A percentile compares a stretch with the other conserved stretches of the same genome.
These are phyloP conservation scores for Gopherus flavomarginatus DNA, from an alignment of 2,113 vertebrate genomes.

Conservation along the genomic window DNA sequence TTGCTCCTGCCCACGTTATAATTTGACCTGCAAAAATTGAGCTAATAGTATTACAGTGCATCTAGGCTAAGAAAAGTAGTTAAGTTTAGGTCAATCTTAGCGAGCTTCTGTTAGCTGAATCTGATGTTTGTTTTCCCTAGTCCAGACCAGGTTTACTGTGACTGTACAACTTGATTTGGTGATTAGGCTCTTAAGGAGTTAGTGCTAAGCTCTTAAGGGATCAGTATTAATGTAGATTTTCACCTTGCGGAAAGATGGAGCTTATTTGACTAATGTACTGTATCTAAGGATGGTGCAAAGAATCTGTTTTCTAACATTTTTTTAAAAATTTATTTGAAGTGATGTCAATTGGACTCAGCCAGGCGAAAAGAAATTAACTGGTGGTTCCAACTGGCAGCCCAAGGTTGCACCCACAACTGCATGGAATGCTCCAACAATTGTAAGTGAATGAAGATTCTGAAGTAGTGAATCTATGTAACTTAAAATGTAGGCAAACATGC, in stretches of 20 bases:
- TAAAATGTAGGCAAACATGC: background rate
- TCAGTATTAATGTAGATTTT: background rate
- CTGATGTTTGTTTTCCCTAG: background rate
- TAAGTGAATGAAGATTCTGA: conserved; percentile 73
- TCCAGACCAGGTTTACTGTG: background rate
- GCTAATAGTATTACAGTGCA: background rate
- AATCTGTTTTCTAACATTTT: conserved; percentile 45
- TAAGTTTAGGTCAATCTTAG: background rate
- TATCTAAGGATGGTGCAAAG: background rate
- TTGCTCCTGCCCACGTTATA: background rate
- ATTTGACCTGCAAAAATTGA: background rate
- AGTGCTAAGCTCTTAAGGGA: background rate
- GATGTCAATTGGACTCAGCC: conserved; percentile 97
- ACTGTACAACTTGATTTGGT: background rate
- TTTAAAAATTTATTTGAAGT: conserved; percentile 80
- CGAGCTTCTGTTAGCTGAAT: background rate
- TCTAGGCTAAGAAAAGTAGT: fast-evolving
- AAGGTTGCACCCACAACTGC: conserved; percentile 94
- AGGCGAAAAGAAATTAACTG: conserved; percentile 94
- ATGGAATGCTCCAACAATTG: conserved; percentile 96
- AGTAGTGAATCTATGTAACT: background rate
- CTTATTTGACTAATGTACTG: background rate
- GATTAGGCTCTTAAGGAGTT: background rate
- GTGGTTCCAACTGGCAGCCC: conserved; percentile 96
- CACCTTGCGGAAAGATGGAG: background rate